A percentile compares a stretch with the other conserved stretches of the same genome.
Conservation (phyloP, 1,140 invertebrate species). For the Holcopasites calliopsidis region DNA sequence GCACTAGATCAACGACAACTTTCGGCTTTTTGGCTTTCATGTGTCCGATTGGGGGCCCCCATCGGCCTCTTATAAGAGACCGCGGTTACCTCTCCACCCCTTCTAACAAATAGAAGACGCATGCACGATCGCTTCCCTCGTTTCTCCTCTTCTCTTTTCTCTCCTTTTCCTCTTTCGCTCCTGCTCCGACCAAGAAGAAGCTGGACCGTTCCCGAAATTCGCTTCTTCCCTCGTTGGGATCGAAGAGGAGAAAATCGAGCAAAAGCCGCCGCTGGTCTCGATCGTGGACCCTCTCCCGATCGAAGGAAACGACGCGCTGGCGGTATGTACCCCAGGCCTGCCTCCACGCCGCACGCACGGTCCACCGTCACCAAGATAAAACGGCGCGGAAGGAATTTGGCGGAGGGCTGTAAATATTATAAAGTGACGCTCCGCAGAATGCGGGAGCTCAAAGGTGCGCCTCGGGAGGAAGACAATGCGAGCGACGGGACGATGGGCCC, state of each 20-base stretch:
- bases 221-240: conserved; percentile 45
- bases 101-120: conserved; percentile 73
- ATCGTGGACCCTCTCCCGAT: not conserved
- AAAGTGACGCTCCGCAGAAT: conserved; percentile 73
- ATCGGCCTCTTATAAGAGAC: conserved; percentile 63
- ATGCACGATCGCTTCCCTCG: conserved; percentile 59
- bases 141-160: not conserved
- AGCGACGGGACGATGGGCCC: conserved; percentile 34
- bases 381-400: conserved; percentile 72
- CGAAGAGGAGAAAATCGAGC: conserved; percentile 65
- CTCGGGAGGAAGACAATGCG: conserved; percentile 51
- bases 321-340: conserved; percentile 18
- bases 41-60: conserved; percentile 70
- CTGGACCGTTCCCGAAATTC: conserved; percentile 30
- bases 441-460: conserved; percentile 67
- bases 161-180: conserved; percentile 6
- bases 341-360: not conserved
- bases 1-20: conserved; percentile 79
- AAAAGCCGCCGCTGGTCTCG: conserved; percentile 45
- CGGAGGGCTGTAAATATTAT: conserved; percentile 75
- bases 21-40: conserved; percentile 77
- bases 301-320: not conserved
- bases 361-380: conserved; percentile 62
- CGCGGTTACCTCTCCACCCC: conserved; percentile 63
- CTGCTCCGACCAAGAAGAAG: not conserved